These are phyloP conservation scores for Eudemis profundana DNA, from an alignment of 2,888 invertebrate species.

Conservation along the genomic window DNA sequence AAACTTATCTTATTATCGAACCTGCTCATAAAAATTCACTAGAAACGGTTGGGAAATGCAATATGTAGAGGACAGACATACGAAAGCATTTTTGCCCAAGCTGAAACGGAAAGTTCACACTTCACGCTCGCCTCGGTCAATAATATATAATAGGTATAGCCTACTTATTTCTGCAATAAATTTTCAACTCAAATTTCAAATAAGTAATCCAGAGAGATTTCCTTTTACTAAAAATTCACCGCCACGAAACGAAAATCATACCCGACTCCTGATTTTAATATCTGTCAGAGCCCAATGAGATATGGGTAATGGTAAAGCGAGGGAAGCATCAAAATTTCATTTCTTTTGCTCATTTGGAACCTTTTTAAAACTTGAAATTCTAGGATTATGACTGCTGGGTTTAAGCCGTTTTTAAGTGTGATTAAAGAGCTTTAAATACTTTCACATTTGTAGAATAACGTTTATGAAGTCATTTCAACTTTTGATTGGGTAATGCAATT, in stretches of 20 bases:
- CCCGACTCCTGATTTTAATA: constrained; percentile 32
- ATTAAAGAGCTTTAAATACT: constrained; percentile 6
- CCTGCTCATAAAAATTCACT: too few species aligned
- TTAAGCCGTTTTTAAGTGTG: not conserved
- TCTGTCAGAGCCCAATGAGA: constrained; percentile 39
- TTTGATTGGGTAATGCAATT: too few species aligned
- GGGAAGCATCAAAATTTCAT: constrained; percentile 23
- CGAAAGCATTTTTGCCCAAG: too few species aligned
- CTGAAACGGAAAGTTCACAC: too few species aligned
- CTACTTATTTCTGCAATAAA: not conserved
- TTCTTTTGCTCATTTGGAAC: not conserved
- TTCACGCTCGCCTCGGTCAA: too few species aligned
- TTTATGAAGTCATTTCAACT: too few species aligned
- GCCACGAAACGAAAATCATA: constrained; percentile 13
- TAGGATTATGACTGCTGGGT: not conserved
- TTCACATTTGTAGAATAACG: not conserved
- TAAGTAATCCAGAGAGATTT: not conserved
- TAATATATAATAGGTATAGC: too few species aligned
- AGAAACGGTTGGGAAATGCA: too few species aligned
- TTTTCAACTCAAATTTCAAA: constrained; percentile 5
- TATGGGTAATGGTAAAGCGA: constrained; percentile 19
- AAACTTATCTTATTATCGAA: too few species aligned
- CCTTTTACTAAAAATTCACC: constrained; percentile 7
- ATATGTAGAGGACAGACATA: too few species aligned
- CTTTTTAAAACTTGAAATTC: constrained; percentile 15